These are phyloP conservation scores for Aleiodes testaceus DNA, from an alignment of 2,888 invertebrate genomes.

Conservation along the genomic window DNA sequence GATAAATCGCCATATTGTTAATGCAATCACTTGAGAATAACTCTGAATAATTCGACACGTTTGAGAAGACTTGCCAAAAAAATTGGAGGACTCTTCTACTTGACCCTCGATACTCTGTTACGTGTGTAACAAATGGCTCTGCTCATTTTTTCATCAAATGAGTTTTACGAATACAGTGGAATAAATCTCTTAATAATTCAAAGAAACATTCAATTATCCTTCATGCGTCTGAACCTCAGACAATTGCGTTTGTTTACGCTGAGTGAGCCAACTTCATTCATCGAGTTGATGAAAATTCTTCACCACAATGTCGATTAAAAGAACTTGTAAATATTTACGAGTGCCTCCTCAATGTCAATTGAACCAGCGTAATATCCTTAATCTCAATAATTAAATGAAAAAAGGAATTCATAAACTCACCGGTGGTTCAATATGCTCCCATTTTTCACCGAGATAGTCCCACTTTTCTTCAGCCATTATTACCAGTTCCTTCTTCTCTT, in stretches of 20 bases:
- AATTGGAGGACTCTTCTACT: constrained; percentile 43
- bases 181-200: constrained; percentile 10
- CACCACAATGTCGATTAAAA: background rate
- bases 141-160: background rate
- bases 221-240: constrained; percentile 30
- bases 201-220: constrained; percentile 18
- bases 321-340: too few relatives aligned
- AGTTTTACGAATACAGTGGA: background rate
- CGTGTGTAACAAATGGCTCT: constrained; percentile 1
- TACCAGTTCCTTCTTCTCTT: background rate
- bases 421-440: constrained; percentile 65
- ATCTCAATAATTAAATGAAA: background rate
- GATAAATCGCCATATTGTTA: constrained; percentile 51
- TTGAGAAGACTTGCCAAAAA: constrained; percentile 31
- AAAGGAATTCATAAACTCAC: constrained; percentile 59
- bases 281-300: background rate
- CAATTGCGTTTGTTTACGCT: constrained; percentile 31
- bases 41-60: constrained; percentile 21
- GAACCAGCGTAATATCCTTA: too few relatives aligned
- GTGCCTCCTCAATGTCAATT: background rate
- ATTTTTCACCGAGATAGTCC: constrained; percentile 67
- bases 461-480: constrained; percentile 63
- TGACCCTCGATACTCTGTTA: constrained; percentile 27
- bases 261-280: constrained; percentile 37
- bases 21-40: constrained; percentile 51